Base-by-base conservation (phyloP, 2,797 vertebrate genomes). In the Rhinella marina region DNA sequence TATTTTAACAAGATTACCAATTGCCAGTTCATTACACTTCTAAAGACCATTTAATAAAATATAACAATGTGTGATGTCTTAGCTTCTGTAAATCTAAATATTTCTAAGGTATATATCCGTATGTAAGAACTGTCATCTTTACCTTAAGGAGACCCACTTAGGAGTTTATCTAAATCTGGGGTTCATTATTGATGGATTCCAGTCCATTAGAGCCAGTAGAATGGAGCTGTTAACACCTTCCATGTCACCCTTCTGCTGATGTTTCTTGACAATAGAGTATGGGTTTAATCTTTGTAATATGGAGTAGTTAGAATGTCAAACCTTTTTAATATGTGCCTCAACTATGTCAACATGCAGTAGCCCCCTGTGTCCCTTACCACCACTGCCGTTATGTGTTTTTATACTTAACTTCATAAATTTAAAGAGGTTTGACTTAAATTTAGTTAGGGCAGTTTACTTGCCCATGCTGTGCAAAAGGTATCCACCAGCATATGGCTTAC, bases 401-500 rank as follows among this genome's bases (percentile, higher is more conserved):
- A 29, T 75, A 41, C 70, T 48, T 84, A 50, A 19, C 70, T 85
- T 59, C 32, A 52, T 62, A 62, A 64, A 85, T 66, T 21, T 78
- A 23, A 64, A 85, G 27, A 19, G 21, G n/a, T 2, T 62, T 13
- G 16, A 77, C 27, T 77, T 85, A 77, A 62, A 77, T 85, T 21
- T 62, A 85, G 32, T 85, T 25, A 64, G 27, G 72, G 23, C 23
- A 27, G 72, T 32, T 85, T 85, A 77, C 52, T 77, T 77, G 72
- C 16, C 32, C 57, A 29, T 78, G 64, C 64, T 72, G 54, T 70
- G 66, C 52, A 57, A 81, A 41, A 21, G 78, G 73, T 72, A 86
- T 73, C 50, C 57, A 56, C 41, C 48, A 54, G 19, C 81, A 85
- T 88, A 52, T 88, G 87, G 64, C 68, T 85, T 81, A 23, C 12